Evolutionary conservation across 1,140 invertebrate genomes (phyloP).

Genomic region (Maconellicoccus hirsutus): DNA sequence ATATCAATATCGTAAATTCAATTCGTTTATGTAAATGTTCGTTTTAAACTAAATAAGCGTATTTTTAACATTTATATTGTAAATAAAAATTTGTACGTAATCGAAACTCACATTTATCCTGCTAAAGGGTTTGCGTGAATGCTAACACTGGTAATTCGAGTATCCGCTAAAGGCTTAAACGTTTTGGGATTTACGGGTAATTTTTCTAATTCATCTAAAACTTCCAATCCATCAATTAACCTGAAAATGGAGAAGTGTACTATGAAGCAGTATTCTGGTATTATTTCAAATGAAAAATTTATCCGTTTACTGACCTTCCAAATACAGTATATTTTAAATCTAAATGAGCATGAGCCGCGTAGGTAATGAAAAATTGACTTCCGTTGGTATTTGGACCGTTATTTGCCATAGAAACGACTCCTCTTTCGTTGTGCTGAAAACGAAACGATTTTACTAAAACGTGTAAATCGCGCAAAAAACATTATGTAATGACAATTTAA

Average conservation of each 20-base stretch:
- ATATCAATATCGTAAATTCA: neutral
- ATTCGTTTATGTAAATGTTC: too few species aligned
- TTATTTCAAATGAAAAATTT: neutral
- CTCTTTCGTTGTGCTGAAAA: slow-evolving; percentile 68
- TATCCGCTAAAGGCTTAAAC: slow-evolving; percentile 72
- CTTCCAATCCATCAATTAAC: slow-evolving; percentile 94
- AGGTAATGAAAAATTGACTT: slow-evolving; percentile 97
- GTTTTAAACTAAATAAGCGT: too few species aligned
- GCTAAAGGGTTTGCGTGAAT: slow-evolving; percentile 96
- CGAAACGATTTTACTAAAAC: slow-evolving; percentile 25
- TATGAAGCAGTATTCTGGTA: too few species aligned
- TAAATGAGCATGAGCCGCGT: slow-evolving; percentile 84
- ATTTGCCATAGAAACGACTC: slow-evolving; percentile 95
- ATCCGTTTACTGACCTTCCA: slow-evolving; percentile 62
- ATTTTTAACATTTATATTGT: neutral
- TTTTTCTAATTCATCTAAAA: slow-evolving; percentile 91
- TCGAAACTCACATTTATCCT: slow-evolving; percentile 36
- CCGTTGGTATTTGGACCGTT: slow-evolving; percentile 96
- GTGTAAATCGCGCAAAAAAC: neutral
- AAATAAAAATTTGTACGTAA: neutral
- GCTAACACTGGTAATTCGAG: slow-evolving; percentile 72
- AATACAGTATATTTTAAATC: slow-evolving; percentile 96
- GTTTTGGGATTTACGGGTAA: slow-evolving; percentile 87
- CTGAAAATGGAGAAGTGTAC: slow-evolving; percentile 42
- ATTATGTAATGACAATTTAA: too few species aligned